A percentile compares a stretch with the other conserved stretches of the same genome.
phyloP scores from a whole-genome alignment of 2,113 vertebrate genomes.

The Ptyas mucosa region DNA sequence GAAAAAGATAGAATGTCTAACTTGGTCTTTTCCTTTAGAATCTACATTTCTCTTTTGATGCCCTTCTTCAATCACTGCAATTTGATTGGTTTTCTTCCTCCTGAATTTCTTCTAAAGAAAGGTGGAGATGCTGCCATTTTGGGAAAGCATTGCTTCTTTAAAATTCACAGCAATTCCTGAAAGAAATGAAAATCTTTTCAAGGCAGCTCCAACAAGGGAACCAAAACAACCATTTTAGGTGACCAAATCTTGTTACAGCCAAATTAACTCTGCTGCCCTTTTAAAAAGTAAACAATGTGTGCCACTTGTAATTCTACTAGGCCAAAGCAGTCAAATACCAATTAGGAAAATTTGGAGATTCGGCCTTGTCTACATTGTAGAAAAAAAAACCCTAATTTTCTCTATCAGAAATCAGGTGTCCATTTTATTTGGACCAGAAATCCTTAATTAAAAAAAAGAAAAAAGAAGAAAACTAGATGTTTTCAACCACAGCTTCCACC shows the following conservation, averaged over 20 bases:
- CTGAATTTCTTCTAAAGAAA: not conserved
- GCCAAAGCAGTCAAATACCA: conserved; percentile 8
- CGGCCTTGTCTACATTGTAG: not conserved
- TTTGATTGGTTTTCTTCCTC: not conserved
- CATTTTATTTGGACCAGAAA: not conserved
- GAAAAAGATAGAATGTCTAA: not conserved
- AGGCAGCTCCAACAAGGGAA: conserved; percentile 47
- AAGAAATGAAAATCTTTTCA: conserved; percentile 52
- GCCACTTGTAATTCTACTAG: not conserved
- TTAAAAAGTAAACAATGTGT: not conserved
- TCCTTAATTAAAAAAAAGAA: too few relatives aligned
- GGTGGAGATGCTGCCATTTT: not conserved
- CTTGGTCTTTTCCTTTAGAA: not conserved
- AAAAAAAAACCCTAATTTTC: not conserved
- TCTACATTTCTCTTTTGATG: not conserved
- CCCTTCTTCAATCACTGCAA: not conserved
- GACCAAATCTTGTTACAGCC: conserved; percentile 58
- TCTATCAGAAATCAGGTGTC: not conserved
- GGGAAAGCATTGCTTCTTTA: not conserved
- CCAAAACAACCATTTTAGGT: conserved; percentile 59
- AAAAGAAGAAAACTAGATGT: too few relatives aligned
- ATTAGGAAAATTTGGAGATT: not conserved
- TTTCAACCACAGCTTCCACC: not conserved
- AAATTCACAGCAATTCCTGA: conserved; percentile 51
- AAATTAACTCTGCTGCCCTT: not conserved